These are phyloP conservation scores for Ectropis grisescens DNA, from an alignment of 1,140 invertebrate genomes.

Conservation along the genomic window DNA sequence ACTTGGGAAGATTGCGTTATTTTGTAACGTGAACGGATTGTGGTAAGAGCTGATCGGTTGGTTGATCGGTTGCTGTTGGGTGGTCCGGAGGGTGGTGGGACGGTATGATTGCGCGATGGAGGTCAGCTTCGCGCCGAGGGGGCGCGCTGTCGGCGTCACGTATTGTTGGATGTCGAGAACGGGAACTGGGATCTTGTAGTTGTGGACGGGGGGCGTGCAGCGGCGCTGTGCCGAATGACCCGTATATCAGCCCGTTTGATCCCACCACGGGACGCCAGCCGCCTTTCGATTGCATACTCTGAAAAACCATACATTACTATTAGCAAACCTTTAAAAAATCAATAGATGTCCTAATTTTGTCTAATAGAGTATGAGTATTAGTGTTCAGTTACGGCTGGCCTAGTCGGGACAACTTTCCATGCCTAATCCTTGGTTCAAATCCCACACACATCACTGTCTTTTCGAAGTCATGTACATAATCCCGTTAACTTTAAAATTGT, in stretches of 20 bases:
- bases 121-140: constrained; percentile 53
- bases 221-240: constrained; percentile 32
- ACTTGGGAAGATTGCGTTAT: constrained; percentile 31
- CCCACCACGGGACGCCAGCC: constrained; percentile 64
- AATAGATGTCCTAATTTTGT: too few species aligned
- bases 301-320: constrained; percentile 11
- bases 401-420: too few species aligned
- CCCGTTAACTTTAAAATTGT: too few species aligned
- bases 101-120: constrained; percentile 61
- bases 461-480: too few species aligned
- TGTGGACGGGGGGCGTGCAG: constrained; percentile 35
- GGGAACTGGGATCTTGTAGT: constrained; percentile 38
- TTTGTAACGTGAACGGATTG: constrained; percentile 51
- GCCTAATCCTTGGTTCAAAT: constrained; percentile 1
- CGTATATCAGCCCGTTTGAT: constrained; percentile 39
- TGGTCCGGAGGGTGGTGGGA: constrained; percentile 44
- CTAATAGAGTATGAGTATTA: too few species aligned
- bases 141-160: constrained; percentile 58
- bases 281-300: constrained; percentile 55
- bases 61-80: constrained; percentile 12
- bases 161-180: constrained; percentile 34
- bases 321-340: too few species aligned
- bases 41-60: constrained; percentile 61
- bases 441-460: too few species aligned
- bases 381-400: too few species aligned